Conservation (phyloP, 2,797 vertebrate species). For the Miichthys miiuy region DNA sequence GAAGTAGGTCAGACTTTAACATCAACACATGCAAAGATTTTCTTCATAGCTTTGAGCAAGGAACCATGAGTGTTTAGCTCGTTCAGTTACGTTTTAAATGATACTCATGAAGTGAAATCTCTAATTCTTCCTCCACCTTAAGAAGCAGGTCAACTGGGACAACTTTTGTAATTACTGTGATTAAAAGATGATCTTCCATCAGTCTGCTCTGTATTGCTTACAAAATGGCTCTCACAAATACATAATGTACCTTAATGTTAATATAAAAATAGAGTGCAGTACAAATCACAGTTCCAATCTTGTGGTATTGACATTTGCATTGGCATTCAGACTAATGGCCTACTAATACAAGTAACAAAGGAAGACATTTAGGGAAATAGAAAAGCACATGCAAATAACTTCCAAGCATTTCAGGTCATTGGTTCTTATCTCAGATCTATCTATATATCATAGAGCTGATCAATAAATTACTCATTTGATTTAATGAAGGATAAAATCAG, state of each 20-base stretch:
- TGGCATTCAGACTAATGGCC: background rate
- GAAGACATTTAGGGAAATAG: background rate
- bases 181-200: slow-evolving; percentile 1
- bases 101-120: slow-evolving; percentile 15
- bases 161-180: slow-evolving; percentile 2
- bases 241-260: background rate
- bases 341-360: background rate
- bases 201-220: background rate
- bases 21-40: slow-evolving; percentile 58
- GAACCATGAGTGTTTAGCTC: slow-evolving; percentile 38
- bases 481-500: background rate
- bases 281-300: background rate
- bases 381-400: background rate
- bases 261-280: background rate
- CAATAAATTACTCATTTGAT: background rate
- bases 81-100: slow-evolving; percentile 40
- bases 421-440: background rate
- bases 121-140: slow-evolving; percentile 19
- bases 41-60: slow-evolving; percentile 36
- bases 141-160: background rate
- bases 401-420: background rate
- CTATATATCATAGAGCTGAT: background rate
- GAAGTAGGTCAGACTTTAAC: slow-evolving; percentile 67
- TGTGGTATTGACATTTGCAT: background rate
- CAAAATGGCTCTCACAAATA: background rate